phyloP scores from a whole-genome alignment of 2,888 invertebrate species.

The Vanessa cardui region DNA sequence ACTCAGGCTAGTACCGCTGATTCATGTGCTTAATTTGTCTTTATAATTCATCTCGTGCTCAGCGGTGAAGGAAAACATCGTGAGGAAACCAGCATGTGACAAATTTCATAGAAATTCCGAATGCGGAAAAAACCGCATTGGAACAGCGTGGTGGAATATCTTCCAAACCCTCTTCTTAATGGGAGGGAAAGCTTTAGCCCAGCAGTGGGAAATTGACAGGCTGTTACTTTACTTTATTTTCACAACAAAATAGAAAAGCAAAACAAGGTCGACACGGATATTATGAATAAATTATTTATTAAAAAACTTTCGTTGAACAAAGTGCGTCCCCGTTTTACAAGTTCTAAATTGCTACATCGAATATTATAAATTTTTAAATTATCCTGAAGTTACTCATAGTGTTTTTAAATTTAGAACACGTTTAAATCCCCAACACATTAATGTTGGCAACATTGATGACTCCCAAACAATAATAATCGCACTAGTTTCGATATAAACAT shows the following conservation, averaged over 20 bases:
- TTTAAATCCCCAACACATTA: background rate
- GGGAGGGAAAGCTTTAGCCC: too few species aligned
- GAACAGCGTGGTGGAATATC: too few species aligned
- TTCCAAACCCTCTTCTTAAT: too few species aligned
- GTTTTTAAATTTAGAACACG: background rate
- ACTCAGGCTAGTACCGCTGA: too few species aligned
- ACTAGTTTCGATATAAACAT: conserved; percentile 1
- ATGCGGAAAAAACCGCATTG: too few species aligned
- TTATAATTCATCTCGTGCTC: too few species aligned
- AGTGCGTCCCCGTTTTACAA: conserved; percentile 5
- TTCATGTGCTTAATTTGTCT: too few species aligned
- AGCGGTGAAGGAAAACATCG: too few species aligned
- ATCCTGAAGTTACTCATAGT: background rate
- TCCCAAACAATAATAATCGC: background rate
- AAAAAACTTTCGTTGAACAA: conserved; percentile 1
- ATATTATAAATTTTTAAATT: background rate
- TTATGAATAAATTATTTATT: conserved; percentile 5
- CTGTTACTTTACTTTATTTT: too few species aligned
- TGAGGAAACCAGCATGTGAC: too few species aligned
- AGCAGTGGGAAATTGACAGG: too few species aligned
- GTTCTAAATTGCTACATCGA: conserved; percentile 1
- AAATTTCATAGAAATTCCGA: too few species aligned
- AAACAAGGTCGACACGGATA: background rate
- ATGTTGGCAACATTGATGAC: background rate
- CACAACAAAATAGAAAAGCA: background rate